phyloP scores from a whole-genome alignment of 2,888 invertebrate genomes.

The Dryococelus australis region DNA sequence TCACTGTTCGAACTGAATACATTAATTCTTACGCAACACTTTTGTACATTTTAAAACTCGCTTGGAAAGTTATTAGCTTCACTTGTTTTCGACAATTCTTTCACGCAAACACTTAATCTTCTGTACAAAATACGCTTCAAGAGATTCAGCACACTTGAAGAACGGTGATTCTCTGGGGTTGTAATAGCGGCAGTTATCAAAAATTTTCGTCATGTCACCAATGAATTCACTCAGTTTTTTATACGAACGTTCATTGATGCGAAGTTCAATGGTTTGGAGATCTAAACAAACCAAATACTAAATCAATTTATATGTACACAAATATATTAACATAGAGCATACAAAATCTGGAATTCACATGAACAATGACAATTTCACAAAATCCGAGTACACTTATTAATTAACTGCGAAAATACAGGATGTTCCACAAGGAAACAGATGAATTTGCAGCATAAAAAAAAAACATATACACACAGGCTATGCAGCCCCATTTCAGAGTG shows the following conservation, averaged over 20 bases:
- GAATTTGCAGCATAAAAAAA: too few relatives aligned
- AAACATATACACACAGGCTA: too few relatives aligned
- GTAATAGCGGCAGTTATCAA: slow-evolving; percentile 98
- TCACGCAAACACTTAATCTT: slow-evolving; percentile 89
- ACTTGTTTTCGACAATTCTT: slow-evolving; percentile 50
- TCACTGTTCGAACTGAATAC: neutral
- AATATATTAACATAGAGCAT: too few relatives aligned
- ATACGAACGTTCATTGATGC: slow-evolving; percentile 84
- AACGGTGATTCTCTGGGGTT: slow-evolving; percentile 96
- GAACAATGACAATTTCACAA: too few relatives aligned
- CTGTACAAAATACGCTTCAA: slow-evolving; percentile 95
- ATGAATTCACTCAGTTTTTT: slow-evolving; percentile 92
- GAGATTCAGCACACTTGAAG: slow-evolving; percentile 93
- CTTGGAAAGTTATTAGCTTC: neutral
- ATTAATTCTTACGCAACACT: neutral
- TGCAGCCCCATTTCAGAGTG: too few relatives aligned
- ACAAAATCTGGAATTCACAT: too few relatives aligned
- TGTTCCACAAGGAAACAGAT: too few relatives aligned
- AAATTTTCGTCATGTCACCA: slow-evolving; percentile 97
- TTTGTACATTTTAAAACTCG: neutral
- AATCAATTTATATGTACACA: too few relatives aligned
- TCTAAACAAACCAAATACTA: slow-evolving; percentile 63
- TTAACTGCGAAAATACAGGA: too few relatives aligned
- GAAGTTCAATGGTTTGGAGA: slow-evolving; percentile 88
- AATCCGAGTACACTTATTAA: too few relatives aligned